Evolutionary conservation across 2,113 vertebrate genomes (phyloP).

Genomic region (Lophius piscatorius): DNA sequence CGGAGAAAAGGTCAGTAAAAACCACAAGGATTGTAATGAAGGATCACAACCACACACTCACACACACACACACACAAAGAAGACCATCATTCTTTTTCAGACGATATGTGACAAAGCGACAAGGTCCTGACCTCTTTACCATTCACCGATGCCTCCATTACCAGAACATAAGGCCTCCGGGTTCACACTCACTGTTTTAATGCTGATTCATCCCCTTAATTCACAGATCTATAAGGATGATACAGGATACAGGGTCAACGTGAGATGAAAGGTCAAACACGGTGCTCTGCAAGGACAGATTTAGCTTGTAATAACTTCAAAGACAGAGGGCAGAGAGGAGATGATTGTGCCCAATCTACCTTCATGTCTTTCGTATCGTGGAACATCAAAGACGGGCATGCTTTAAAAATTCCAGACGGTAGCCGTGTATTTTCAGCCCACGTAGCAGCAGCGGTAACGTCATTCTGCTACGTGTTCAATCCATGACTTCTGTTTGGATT

Average conservation of each 20-base stretch:
- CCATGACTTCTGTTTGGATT: neutral
- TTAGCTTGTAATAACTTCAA: neutral
- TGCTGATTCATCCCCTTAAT: slow-evolving; percentile 22
- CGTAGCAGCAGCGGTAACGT: no score
- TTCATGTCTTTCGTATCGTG: neutral
- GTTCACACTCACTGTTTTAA: slow-evolving; percentile 14
- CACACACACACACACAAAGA: slow-evolving; percentile 17
- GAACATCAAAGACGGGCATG: neutral
- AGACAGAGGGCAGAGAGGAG: neutral
- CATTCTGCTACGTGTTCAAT: neutral
- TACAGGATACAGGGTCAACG: neutral
- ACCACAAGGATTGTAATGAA: slow-evolving; percentile 19
- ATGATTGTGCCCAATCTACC: neutral
- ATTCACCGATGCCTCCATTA: slow-evolving; percentile 36
- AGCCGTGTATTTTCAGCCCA: neutral
- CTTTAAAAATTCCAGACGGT: neutral
- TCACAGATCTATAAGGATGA: slow-evolving; percentile 1
- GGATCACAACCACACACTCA: slow-evolving; percentile 11
- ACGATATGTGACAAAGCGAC: slow-evolving; percentile 16
- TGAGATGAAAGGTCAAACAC: slow-evolving; percentile 9
- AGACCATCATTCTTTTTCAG: slow-evolving; percentile 21
- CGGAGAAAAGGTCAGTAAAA: slow-evolving; percentile 37
- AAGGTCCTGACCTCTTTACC: slow-evolving; percentile 34
- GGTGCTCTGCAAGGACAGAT: neutral
- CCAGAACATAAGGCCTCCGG: slow-evolving; percentile 16